Conservation (phyloP, 2,797 vertebrate genomes). For the Decapterus maruadsi region DNA sequence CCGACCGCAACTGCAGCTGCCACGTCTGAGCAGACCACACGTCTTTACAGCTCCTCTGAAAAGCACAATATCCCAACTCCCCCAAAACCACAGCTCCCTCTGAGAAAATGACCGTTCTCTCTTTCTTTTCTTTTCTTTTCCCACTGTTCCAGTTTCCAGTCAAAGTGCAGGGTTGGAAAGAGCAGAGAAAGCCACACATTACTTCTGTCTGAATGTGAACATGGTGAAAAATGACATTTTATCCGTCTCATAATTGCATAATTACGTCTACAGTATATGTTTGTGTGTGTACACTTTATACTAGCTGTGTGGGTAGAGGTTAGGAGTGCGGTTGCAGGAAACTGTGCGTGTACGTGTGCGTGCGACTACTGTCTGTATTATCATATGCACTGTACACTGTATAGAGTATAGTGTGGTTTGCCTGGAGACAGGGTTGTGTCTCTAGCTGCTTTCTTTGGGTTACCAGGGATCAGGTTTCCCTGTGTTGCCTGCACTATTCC, state of each 20-base stretch:
- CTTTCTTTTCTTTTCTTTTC: conserved; percentile 22
- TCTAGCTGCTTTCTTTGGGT: conserved; percentile 76
- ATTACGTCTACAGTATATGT: conserved; percentile 14
- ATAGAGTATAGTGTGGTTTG: conserved; percentile 55
- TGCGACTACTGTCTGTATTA: conserved; percentile 47
- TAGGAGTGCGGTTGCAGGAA: conserved; percentile 12
- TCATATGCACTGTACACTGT: conserved; percentile 61
- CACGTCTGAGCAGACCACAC: conserved; percentile 66
- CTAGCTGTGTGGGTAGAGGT: conserved; percentile 12
- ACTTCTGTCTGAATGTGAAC: conserved; percentile 33
- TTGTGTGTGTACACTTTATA: conserved; percentile 24
- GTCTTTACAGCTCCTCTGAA: conserved; percentile 61
- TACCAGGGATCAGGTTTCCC: conserved; percentile 80
- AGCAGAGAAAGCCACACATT: conserved; percentile 14
- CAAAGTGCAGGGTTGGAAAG: conserved; percentile 31
- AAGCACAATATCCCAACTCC: conserved; percentile 53
- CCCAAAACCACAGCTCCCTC: conserved; percentile 54
- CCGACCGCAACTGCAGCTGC: conserved; percentile 65
- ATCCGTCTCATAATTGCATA: conserved; percentile 32
- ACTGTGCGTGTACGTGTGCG: conserved; percentile 8
- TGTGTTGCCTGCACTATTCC: conserved; percentile 55
- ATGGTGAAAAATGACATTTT: conserved; percentile 19
- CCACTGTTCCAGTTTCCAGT: conserved; percentile 31
- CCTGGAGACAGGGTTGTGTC: conserved; percentile 78
- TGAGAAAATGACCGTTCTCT: conserved; percentile 55